phyloP scores from a whole-genome alignment of 2,888 invertebrate species.

The Abscondita cerata region DNA sequence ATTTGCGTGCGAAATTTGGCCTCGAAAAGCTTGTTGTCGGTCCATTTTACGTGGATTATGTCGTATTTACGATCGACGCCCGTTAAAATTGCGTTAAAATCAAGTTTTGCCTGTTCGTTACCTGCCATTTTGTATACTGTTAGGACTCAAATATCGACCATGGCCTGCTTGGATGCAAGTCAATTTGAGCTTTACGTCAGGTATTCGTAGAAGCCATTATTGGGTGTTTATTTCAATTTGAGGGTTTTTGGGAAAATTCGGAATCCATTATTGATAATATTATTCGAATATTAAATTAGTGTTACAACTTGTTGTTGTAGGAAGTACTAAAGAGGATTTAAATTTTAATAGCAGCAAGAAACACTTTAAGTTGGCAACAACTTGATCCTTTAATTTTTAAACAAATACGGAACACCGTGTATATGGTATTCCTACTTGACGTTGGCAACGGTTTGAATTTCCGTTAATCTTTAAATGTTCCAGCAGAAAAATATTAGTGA shows the following conservation, averaged over 20 bases:
- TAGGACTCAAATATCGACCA: conserved; percentile 39
- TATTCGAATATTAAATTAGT: too few relatives aligned
- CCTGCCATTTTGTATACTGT: conserved; percentile 44
- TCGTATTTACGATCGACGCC: conserved; percentile 54
- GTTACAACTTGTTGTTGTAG: too few relatives aligned
- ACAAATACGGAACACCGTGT: too few relatives aligned
- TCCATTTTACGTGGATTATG: conserved; percentile 55
- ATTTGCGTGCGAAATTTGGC: conserved; percentile 57
- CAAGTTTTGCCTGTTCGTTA: conserved; percentile 49
- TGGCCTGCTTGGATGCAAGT: background rate
- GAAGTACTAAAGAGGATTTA: conserved; percentile 7
- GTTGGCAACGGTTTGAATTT: too few relatives aligned
- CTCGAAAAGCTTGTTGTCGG: conserved; percentile 53
- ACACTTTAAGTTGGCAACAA: too few relatives aligned
- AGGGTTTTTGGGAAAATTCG: conserved; percentile 21
- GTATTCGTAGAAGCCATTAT: conserved; percentile 11
- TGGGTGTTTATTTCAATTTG: conserved; percentile 19
- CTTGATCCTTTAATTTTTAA: too few relatives aligned
- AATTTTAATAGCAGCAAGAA: background rate
- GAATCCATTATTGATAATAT: conserved; percentile 36
- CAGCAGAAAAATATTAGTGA: too few relatives aligned
- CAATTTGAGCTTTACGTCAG: conserved; percentile 14
- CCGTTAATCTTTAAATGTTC: too few relatives aligned
- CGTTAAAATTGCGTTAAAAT: conserved; percentile 53
- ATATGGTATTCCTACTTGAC: too few relatives aligned